phyloP scores from a whole-genome alignment of 2,797 vertebrate species.

The Phataginus tricuspis region DNA sequence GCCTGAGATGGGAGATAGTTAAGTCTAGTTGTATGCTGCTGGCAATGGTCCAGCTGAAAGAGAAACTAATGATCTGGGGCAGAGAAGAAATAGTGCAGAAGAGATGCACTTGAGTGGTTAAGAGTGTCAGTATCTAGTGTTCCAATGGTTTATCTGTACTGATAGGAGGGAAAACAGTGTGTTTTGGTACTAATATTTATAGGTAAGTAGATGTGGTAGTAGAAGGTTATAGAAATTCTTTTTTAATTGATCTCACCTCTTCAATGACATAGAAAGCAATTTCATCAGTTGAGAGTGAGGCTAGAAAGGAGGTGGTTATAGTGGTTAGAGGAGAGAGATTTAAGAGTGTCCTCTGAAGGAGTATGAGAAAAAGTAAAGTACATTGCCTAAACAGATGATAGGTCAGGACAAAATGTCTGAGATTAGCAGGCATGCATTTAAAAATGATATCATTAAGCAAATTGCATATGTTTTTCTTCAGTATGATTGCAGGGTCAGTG shows the following conservation, averaged over 20 bases:
- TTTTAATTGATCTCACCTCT: background rate
- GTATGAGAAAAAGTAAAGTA: background rate
- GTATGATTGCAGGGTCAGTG: background rate
- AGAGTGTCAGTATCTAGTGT: background rate
- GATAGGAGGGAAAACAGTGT: background rate
- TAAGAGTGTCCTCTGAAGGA: background rate
- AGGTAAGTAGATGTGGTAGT: background rate
- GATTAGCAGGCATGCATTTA: background rate
- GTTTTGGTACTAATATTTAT: background rate
- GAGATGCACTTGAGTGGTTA: background rate
- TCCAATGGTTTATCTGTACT: background rate
- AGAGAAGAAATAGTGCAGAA: background rate
- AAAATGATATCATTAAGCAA: background rate
- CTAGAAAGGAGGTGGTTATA: background rate
- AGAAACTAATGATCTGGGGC: background rate
- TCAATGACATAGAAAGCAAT: background rate
- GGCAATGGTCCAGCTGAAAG: background rate
- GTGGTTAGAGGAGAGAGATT: background rate
- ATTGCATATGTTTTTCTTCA: background rate
- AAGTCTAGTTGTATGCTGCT: background rate
- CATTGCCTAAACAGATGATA: background rate
- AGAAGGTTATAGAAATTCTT: background rate
- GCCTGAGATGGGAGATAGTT: background rate
- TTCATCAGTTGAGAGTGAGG: background rate
- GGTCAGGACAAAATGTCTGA: background rate